phyloP scores from a whole-genome alignment of 2,113 vertebrate species.

The Tetraodon nigroviridis region DNA sequence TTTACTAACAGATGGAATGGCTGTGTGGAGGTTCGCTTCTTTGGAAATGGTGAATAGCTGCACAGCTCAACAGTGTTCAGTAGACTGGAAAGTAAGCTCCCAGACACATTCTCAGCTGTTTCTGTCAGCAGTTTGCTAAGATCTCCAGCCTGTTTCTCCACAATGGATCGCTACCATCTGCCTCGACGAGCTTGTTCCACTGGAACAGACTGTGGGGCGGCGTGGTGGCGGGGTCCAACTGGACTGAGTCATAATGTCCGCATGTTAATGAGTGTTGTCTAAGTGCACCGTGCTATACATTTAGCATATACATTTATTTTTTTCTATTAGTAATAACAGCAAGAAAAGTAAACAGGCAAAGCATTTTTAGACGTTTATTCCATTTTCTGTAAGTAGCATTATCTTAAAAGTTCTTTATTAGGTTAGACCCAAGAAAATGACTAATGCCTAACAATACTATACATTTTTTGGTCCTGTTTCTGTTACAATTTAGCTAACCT shows the following conservation, averaged over 20 bases:
- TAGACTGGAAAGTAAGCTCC: slow-evolving; percentile 27
- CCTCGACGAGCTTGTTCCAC: slow-evolving; percentile 63
- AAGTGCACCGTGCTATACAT: slow-evolving; percentile 10
- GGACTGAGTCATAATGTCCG: slow-evolving; percentile 27
- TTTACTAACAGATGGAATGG: not conserved
- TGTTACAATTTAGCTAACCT: too few species aligned
- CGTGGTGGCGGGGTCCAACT: slow-evolving; percentile 47
- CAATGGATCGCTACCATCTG: slow-evolving; percentile 53
- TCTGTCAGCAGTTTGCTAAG: slow-evolving; percentile 36
- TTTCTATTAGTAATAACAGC: too few species aligned
- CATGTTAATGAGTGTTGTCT: not conserved
- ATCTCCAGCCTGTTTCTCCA: slow-evolving; percentile 48
- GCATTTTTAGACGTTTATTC: too few species aligned
- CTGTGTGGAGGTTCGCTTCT: slow-evolving; percentile 13
- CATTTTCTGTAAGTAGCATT: too few species aligned
- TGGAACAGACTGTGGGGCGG: slow-evolving; percentile 27
- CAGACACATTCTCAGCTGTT: slow-evolving; percentile 58
- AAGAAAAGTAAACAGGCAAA: too few species aligned
- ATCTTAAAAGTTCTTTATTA: too few species aligned
- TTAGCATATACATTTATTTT: not conserved
- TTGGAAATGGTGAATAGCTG: slow-evolving; percentile 30
- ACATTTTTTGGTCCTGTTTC: too few species aligned
- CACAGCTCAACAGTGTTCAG: slow-evolving; percentile 12
- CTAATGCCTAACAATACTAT: too few species aligned
- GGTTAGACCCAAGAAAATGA: too few species aligned